phyloP scores from a whole-genome alignment of 1,140 invertebrate species.

The Caerostris extrusa region DNA sequence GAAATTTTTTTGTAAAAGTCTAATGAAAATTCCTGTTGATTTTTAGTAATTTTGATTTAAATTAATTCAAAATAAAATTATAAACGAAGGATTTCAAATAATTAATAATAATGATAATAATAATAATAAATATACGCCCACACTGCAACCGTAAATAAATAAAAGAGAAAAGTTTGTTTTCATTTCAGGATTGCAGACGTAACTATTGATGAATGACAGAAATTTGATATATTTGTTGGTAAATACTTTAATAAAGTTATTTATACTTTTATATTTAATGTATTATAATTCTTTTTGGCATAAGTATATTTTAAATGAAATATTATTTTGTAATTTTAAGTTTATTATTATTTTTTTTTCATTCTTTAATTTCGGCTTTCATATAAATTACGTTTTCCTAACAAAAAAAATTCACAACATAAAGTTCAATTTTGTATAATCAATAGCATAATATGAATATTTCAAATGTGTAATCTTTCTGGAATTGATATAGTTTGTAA shows the following conservation, averaged over 20 bases:
- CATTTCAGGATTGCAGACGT: neutral
- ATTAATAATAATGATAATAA: neutral
- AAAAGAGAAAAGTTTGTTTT: neutral
- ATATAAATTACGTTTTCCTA: neutral
- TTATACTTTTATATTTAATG: neutral
- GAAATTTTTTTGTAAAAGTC: neutral
- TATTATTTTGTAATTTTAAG: too few relatives aligned
- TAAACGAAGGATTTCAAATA: too few relatives aligned
- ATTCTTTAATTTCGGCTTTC: neutral
- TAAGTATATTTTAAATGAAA: neutral
- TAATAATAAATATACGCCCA: neutral
- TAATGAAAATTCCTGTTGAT: neutral
- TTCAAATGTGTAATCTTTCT: too few relatives aligned
- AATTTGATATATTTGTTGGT: neutral
- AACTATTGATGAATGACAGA: neutral
- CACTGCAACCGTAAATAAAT: neutral
- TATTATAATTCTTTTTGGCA: neutral
- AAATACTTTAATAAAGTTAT: neutral
- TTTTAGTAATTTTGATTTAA: neutral
- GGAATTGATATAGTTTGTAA: too few relatives aligned
- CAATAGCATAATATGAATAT: too few relatives aligned
- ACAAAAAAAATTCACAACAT: neutral
- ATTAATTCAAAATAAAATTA: too few relatives aligned
- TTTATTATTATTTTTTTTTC: neutral
- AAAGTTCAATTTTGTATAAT: too few relatives aligned